Evolutionary conservation across 1,140 invertebrate species (phyloP), one percentile per base, ranked within the genome.

Genomic region (Gryon sp.): DNA sequence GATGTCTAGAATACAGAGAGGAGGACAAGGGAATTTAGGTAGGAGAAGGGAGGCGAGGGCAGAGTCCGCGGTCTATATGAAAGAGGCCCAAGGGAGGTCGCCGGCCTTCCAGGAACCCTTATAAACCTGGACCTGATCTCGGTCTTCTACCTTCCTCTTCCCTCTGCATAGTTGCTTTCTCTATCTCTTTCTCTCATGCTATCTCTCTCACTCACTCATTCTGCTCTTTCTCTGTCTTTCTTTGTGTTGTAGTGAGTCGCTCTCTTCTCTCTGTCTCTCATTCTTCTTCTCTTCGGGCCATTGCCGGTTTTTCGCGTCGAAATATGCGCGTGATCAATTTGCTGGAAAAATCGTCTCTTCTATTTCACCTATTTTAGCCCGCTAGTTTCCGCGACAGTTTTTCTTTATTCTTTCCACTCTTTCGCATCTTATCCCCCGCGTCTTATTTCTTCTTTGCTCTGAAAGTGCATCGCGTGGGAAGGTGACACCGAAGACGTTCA

Each of bases 61-160:
- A 79, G 78, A 82, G 76, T 59, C 73, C 80, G 81, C 83, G 85
- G 84, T 83, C 77, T 83, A 82, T 83, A 87, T 87, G 84, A 88
- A 87, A 87, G 82, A 82, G 79, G 73, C 83, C 84, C 82, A 81
- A 84, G 84, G 83, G 83, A 86, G 84, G 83, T 86, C 83, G 86
- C 84, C 84, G 84, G 83, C 86, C 85, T 88, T 87, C 86, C 80
- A 84, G 82, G 85, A 87, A 88, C 82, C 84, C 83, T 86, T 85
- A 83, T 83, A 87, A 88, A 88, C 86, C 85, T 81, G 84, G 83
- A 86, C 83, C 80, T 79, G 79, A 82, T 82, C 80, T 82, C 59
- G 63, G 48, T 63, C 68, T 77, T 45, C 78, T 55, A 66, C 48
- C 55, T 34, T 53, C 45, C 20, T 40, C 63, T 16, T 30, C 16